A percentile compares a stretch with the other conserved stretches of the same genome.
These are phyloP conservation scores for Neomicropteryx cornuta DNA, from an alignment of 1,140 invertebrate genomes.

Conservation along the genomic window DNA sequence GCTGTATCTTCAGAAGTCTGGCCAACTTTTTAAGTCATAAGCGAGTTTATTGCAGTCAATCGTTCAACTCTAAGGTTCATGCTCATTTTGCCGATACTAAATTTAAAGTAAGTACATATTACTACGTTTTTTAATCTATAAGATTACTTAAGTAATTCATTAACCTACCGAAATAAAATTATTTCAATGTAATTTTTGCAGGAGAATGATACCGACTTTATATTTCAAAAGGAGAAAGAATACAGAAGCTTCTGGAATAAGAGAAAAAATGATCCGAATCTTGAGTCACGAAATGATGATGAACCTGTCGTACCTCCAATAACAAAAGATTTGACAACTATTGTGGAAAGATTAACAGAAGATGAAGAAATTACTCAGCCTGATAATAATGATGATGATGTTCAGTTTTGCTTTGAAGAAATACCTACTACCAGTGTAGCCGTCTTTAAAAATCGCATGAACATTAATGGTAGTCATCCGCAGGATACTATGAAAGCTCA, in stretches of 20 bases:
- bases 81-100: slow-evolving; percentile 30
- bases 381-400: slow-evolving; percentile 16
- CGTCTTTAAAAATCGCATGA: slow-evolving; percentile 39
- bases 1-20: slow-evolving; percentile 72
- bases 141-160: slow-evolving; percentile 5
- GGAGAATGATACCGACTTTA: slow-evolving; percentile 29
- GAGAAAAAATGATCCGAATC: slow-evolving; percentile 12
- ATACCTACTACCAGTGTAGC: slow-evolving; percentile 37
- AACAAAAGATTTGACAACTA: slow-evolving; percentile 45
- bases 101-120: slow-evolving; percentile 36
- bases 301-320: slow-evolving; percentile 36
- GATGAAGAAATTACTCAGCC: slow-evolving; percentile 19
- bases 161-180: not conserved
- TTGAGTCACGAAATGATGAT: slow-evolving; percentile 17
- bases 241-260: slow-evolving; percentile 29
- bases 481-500: slow-evolving; percentile 35
- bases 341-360: slow-evolving; percentile 37
- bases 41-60: slow-evolving; percentile 58
- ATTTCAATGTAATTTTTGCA: slow-evolving; percentile 16
- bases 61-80: slow-evolving; percentile 34
- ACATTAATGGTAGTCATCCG: slow-evolving; percentile 14
- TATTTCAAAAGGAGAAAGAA: slow-evolving; percentile 28
- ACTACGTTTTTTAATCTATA: slow-evolving; percentile 6
- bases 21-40: slow-evolving; percentile 79
- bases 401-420: slow-evolving; percentile 32